phyloP scores from a whole-genome alignment of 2,888 invertebrate species.

The Tenthredo distinguenda region DNA sequence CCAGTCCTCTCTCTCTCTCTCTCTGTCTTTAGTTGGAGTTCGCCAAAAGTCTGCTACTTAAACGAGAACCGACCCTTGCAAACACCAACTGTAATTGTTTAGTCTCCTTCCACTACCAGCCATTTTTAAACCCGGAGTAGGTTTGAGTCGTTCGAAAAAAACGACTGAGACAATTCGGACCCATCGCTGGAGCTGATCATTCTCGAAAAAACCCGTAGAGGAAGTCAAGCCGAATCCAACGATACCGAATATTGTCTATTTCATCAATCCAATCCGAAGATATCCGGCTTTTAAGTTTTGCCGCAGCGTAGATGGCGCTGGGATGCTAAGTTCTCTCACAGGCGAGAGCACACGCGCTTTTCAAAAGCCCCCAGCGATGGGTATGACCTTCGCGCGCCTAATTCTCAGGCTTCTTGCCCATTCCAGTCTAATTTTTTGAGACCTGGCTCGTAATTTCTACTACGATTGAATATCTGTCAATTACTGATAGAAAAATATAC shows the following conservation, averaged over 20 bases:
- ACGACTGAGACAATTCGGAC: not conserved
- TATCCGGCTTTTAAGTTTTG: not conserved
- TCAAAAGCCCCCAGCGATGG: not conserved
- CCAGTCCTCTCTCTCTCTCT: not conserved
- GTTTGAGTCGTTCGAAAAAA: not conserved
- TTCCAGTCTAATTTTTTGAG: not conserved
- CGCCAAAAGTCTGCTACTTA: conserved; percentile 24
- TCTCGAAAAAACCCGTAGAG: not conserved
- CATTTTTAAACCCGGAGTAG: not conserved
- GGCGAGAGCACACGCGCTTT: not conserved
- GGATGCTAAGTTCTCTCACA: not conserved
- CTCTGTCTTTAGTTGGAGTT: conserved; percentile 13
- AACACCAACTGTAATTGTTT: conserved; percentile 10
- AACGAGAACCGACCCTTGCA: conserved; percentile 18
- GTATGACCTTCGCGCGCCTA: no score
- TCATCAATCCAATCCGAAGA: not conserved
- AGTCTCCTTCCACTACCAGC: not conserved
- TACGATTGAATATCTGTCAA: not conserved
- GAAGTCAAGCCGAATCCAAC: conserved; percentile 8
- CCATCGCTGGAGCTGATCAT: no score
- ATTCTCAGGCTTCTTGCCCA: not conserved
- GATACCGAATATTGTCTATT: conserved; percentile 1
- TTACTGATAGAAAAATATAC: not conserved
- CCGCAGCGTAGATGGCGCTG: not conserved
- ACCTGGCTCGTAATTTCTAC: not conserved